These are phyloP conservation scores for Morpho deidamia DNA, from an alignment of 2,888 invertebrate genomes.

Conservation along the genomic window DNA sequence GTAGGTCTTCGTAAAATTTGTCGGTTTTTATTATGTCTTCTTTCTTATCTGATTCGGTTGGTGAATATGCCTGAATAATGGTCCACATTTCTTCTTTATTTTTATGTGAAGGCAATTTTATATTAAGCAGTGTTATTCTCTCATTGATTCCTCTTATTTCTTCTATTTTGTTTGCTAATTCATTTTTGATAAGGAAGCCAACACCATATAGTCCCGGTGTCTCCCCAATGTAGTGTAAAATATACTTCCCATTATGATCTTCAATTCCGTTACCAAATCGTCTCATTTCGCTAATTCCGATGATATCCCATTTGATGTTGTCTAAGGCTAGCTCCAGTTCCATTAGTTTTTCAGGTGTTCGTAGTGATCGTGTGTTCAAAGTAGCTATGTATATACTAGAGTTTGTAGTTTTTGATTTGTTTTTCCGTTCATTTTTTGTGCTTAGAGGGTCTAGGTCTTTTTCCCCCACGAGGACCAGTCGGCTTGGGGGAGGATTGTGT, in stretches of 20 bases:
- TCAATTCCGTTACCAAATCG: constrained; percentile 26
- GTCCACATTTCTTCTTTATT: constrained; percentile 20
- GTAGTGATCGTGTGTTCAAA: background rate
- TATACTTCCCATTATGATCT: no score
- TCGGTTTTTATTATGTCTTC: constrained; percentile 22
- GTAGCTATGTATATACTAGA: no score
- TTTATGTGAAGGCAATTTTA: no score
- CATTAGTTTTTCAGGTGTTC: background rate
- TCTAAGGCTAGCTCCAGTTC: background rate
- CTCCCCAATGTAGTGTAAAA: no score
- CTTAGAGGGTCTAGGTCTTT: no score
- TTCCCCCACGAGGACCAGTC: no score
- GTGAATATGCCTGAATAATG: constrained; percentile 28
- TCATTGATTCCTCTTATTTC: constrained; percentile 26
- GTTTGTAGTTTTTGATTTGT: no score
- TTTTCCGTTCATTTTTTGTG: no score
- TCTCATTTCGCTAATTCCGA: constrained; percentile 24
- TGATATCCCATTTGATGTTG: constrained; percentile 19
- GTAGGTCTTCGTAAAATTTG: constrained; percentile 21
- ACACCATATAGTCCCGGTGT: constrained; percentile 24
- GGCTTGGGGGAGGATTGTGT: no score
- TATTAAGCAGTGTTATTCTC: constrained; percentile 24
- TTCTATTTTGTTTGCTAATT: constrained; percentile 16
- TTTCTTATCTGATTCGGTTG: constrained; percentile 22
- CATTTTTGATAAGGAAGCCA: constrained; percentile 27